Evolutionary conservation across 2,113 vertebrate species (phyloP).

Genomic region (Lycocorax pyrrhopterus): DNA sequence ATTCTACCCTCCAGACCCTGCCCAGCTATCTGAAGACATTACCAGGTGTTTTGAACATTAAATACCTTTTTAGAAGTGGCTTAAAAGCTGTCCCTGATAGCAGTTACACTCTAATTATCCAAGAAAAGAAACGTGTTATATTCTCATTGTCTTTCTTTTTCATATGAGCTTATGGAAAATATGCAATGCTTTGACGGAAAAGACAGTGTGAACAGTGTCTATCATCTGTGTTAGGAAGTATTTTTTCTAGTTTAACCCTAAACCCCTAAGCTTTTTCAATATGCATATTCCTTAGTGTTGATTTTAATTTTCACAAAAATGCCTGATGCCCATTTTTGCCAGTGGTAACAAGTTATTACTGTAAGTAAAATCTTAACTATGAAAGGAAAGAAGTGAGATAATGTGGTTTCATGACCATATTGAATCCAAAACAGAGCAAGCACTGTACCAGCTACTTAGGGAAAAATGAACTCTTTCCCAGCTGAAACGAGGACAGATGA

Average conservation of each 20-base stretch:
- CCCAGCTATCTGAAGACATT: constrained; percentile 95
- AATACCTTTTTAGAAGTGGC: not conserved
- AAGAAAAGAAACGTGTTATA: not conserved
- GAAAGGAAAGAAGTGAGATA: not conserved
- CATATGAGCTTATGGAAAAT: not conserved
- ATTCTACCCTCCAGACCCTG: constrained; percentile 96
- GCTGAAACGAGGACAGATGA: not conserved
- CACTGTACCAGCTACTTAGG: not conserved
- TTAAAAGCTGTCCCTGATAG: not conserved
- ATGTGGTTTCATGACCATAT: not conserved
- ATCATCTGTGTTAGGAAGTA: not conserved
- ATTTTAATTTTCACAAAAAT: not conserved
- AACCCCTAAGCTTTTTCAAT: not conserved
- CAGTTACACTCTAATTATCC: not conserved
- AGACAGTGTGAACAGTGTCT: not conserved
- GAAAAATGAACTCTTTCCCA: not conserved
- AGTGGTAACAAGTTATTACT: not conserved
- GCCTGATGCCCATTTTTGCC: not conserved
- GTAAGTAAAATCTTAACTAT: not conserved
- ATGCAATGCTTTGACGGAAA: not conserved
- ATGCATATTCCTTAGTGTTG: not conserved
- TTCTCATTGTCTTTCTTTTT: not conserved
- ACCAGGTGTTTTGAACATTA: constrained; percentile 81
- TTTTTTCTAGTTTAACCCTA: not conserved
- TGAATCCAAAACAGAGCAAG: not conserved